phyloP scores from a whole-genome alignment of 2,888 invertebrate species.

The Pyrrhia umbra region DNA sequence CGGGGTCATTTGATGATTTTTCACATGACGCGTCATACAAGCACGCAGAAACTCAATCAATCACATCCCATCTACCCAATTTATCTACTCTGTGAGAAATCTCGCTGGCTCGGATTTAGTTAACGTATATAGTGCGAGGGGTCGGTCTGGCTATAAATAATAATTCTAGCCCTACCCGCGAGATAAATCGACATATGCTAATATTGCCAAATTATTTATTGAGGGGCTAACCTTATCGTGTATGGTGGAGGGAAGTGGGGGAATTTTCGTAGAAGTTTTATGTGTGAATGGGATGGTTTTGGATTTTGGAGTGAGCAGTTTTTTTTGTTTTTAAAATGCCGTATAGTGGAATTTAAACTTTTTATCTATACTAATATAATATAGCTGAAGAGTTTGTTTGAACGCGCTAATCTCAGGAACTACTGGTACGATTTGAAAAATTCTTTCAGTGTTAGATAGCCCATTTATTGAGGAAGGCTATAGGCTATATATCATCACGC shows the following conservation, averaged over 20 bases:
- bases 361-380: too few relatives aligned
- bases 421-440: too few relatives aligned
- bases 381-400: too few relatives aligned
- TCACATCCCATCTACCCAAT: slow-evolving; percentile 26
- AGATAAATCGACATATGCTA: slow-evolving; percentile 90
- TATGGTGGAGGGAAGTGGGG: slow-evolving; percentile 24
- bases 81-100: slow-evolving; percentile 61
- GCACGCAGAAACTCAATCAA: background rate
- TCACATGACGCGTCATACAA: background rate
- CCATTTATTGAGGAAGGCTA: too few relatives aligned
- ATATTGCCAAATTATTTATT: slow-evolving; percentile 89
- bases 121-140: slow-evolving; percentile 85
- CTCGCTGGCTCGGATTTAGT: slow-evolving; percentile 80
- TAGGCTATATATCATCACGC: too few relatives aligned
- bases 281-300: background rate
- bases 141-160: slow-evolving; percentile 84
- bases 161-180: slow-evolving; percentile 81
- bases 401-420: too few relatives aligned
- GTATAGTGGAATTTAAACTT: too few relatives aligned
- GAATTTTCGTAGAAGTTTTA: background rate
- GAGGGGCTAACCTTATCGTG: slow-evolving; percentile 80
- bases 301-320: background rate
- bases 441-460: too few relatives aligned
- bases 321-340: too few relatives aligned
- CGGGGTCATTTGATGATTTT: too few relatives aligned